Percentiles rank a stretch among this genome's conserved stretches.
phyloP scores from a whole-genome alignment of 1,140 invertebrate species.

The Saccostrea glomerata region DNA sequence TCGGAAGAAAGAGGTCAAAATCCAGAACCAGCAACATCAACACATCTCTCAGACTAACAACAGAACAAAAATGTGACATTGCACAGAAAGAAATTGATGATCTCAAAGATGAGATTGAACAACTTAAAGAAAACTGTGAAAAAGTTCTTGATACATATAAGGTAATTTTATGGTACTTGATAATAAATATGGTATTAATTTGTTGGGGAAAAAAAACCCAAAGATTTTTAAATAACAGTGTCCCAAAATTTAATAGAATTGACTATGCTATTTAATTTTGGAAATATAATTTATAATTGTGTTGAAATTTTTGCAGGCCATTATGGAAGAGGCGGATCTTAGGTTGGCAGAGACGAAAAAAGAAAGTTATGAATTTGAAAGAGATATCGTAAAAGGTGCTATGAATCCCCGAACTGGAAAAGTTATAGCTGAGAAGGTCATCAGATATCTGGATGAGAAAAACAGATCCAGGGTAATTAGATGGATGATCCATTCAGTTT shows the following conservation, averaged over 20 bases:
- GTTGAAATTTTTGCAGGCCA: conserved; percentile 68
- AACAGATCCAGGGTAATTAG: conserved; percentile 75
- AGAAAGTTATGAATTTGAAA: conserved; percentile 78
- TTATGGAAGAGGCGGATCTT: conserved; percentile 78
- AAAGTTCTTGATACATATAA: conserved; percentile 78
- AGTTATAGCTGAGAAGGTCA: conserved; percentile 77
- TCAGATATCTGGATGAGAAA: conserved; percentile 78
- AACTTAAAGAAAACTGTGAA: conserved; percentile 76
- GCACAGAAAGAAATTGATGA: conserved; percentile 79
- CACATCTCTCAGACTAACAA: conserved; percentile 72
- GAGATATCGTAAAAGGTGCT: conserved; percentile 78
- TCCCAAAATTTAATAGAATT: no score
- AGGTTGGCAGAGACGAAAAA: conserved; percentile 78
- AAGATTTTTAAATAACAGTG: background rate
- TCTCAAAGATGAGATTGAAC: conserved; percentile 75
- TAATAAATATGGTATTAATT: background rate
- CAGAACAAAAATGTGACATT: conserved; percentile 80
- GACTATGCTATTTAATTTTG: no score
- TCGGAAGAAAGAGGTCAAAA: conserved; percentile 75
- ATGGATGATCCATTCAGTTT: no score
- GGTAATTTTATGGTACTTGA: conserved; percentile 59
- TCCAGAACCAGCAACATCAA: conserved; percentile 73
- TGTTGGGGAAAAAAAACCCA: background rate
- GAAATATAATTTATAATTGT: background rate
- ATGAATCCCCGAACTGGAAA: conserved; percentile 73